A percentile compares a stretch with the other conserved stretches of the same genome.
Conservation (phyloP, 1,140 invertebrate species). For the Diprion similis region DNA sequence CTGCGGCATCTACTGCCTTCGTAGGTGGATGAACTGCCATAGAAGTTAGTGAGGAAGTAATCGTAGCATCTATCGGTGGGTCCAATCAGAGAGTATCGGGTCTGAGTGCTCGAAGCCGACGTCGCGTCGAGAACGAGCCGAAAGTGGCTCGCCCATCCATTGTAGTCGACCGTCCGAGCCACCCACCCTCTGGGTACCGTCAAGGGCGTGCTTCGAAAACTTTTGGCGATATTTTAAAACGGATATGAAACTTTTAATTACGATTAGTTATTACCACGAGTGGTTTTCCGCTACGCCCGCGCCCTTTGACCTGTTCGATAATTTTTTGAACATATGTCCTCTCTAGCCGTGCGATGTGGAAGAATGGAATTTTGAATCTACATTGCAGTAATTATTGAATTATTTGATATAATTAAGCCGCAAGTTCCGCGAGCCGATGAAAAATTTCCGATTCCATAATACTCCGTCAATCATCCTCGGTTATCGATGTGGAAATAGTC, state of each 20-base stretch:
- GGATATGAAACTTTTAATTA: background rate
- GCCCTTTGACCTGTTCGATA: too few species aligned
- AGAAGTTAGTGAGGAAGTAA: background rate
- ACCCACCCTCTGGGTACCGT: background rate
- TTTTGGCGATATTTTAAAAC: background rate
- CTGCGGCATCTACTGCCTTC: background rate
- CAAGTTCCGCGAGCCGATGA: too few species aligned
- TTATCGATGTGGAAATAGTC: too few species aligned
- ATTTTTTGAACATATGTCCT: too few species aligned
- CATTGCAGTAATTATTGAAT: too few species aligned
- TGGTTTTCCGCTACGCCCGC: too few species aligned
- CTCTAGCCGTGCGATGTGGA: too few species aligned
- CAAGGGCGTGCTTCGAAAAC: background rate
- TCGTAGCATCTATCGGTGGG: background rate
- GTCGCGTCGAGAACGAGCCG: background rate
- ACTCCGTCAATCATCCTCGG: too few species aligned
- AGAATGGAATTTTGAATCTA: too few species aligned
- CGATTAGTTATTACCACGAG: too few species aligned
- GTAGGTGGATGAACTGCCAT: background rate
- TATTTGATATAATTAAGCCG: too few species aligned
- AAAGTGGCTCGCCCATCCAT: background rate
- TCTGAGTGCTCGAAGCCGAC: background rate
- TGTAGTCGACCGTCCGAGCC: background rate
- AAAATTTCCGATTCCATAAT: too few species aligned
- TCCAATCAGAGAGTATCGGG: constrained; percentile 3